These are phyloP conservation scores for Rhea pennata DNA, from an alignment of 2,113 vertebrate genomes.

Conservation along the genomic window DNA sequence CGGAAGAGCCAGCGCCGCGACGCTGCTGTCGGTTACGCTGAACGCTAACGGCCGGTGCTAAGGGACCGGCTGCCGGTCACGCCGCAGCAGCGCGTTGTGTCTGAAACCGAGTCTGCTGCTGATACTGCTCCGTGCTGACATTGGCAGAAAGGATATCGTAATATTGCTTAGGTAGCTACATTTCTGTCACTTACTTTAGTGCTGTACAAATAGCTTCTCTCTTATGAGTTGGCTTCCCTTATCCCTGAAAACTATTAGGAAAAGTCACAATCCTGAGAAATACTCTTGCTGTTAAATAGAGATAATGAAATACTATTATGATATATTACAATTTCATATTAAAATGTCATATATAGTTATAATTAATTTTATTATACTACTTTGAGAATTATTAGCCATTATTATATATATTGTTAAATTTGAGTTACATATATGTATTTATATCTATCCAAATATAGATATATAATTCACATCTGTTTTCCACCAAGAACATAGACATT, in stretches of 20 bases:
- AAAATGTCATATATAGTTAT: fast-evolving
- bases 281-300: not conserved
- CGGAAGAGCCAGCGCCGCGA: too few relatives aligned
- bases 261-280: fast-evolving
- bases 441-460: too few relatives aligned
- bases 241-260: not conserved
- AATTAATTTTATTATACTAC: not conserved
- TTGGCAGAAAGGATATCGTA: not conserved
- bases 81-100: fast-evolving
- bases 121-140: not conserved
- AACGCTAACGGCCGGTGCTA: fast-evolving
- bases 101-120: not conserved
- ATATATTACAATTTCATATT: not conserved
- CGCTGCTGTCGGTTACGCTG: not conserved
- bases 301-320: not conserved
- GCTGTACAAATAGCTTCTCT: not conserved
- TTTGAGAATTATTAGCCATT: not conserved
- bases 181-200: not conserved
- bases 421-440: not conserved
- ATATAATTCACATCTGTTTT: not conserved
- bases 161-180: not conserved
- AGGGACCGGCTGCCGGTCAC: fast-evolving
- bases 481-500: too few relatives aligned
- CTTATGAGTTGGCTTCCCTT: fast-evolving
- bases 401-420: too few relatives aligned